These are phyloP conservation scores for Leistus spinibarbis DNA, from an alignment of 2,888 invertebrate species.

Conservation along the genomic window DNA sequence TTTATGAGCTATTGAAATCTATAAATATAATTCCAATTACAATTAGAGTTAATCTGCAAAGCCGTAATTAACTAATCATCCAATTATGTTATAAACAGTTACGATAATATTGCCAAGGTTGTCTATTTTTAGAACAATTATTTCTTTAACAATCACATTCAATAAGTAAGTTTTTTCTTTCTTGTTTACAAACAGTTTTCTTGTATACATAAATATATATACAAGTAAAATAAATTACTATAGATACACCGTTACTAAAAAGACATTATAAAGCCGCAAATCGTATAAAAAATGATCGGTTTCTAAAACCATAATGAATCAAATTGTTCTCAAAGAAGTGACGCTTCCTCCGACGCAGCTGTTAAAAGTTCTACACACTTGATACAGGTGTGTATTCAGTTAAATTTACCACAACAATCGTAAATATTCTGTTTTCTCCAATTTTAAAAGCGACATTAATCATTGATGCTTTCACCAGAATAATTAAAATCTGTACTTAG, in stretches of 20 bases:
- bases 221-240: background rate
- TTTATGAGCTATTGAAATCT: background rate
- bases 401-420: too few relatives aligned
- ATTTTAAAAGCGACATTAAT: too few relatives aligned
- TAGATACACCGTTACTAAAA: background rate
- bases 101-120: background rate
- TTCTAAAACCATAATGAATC: conserved; percentile 25
- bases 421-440: too few relatives aligned
- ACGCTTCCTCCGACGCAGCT: conserved; percentile 21
- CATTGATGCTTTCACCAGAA: too few relatives aligned
- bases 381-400: background rate
- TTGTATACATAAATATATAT: background rate
- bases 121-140: background rate
- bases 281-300: conserved; percentile 29
- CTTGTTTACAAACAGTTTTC: background rate
- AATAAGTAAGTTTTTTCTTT: background rate
- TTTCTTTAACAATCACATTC: background rate
- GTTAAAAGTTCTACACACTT: conserved; percentile 5
- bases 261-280: conserved; percentile 19
- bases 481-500: too few relatives aligned
- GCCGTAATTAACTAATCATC: background rate
- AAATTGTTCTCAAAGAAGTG: conserved; percentile 14
- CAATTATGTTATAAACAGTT: background rate
- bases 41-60: background rate
- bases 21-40: background rate